phyloP scores from a whole-genome alignment of 2,797 vertebrate species.

The Mus caroli region DNA sequence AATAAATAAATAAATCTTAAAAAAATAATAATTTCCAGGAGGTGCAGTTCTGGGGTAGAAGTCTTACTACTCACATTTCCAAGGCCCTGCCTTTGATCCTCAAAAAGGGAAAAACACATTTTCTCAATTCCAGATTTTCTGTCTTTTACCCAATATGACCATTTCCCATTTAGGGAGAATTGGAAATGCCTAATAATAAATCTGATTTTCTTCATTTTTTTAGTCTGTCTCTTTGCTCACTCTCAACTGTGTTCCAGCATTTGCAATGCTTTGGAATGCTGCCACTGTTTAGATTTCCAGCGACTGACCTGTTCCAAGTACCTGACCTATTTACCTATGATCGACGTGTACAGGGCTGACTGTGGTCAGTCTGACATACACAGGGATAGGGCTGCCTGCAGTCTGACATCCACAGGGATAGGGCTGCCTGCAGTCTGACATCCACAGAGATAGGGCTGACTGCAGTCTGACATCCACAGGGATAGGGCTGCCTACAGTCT shows the following conservation, averaged over 20 bases:
- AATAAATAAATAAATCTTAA: no score
- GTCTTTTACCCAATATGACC: not conserved
- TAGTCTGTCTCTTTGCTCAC: not conserved
- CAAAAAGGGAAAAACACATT: not conserved
- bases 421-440: not conserved
- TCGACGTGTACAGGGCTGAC: not conserved
- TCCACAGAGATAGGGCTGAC: not conserved
- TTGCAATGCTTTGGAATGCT: not conserved
- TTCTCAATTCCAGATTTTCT: slow-evolving; percentile 31
- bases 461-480: not conserved
- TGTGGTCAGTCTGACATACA: no score
- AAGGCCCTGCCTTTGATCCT: not conserved
- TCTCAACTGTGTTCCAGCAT: not conserved
- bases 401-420: not conserved
- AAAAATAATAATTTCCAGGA: slow-evolving; percentile 1
- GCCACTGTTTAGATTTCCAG: not conserved
- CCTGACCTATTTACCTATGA: not conserved
- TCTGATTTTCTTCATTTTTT: not conserved
- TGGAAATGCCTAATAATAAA: not conserved
- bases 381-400: not conserved
- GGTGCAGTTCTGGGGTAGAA: not conserved
- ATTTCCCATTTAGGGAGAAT: not conserved
- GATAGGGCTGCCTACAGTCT: not conserved
- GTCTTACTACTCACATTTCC: not conserved
- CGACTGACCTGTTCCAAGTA: not conserved